Evolutionary conservation across 2,888 invertebrate genomes (phyloP).

Genomic region (Papilio protenor): DNA sequence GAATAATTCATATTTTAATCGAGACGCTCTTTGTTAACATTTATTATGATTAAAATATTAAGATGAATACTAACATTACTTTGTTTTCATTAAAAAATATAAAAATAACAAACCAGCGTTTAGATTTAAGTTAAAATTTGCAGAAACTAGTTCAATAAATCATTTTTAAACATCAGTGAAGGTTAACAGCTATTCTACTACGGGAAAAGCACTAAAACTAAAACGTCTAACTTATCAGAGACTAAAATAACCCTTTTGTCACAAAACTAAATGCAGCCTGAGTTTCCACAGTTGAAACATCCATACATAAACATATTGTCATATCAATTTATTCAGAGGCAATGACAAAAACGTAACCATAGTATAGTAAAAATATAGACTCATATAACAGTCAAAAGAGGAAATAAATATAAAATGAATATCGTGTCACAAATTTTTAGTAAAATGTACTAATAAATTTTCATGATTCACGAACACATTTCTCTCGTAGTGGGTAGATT

Average conservation of each 20-base stretch:
- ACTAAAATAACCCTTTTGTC: not conserved
- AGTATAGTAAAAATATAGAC: no score
- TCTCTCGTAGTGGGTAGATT: constrained; percentile 39
- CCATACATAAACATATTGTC: not conserved
- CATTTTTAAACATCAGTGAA: not conserved
- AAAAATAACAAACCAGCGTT: not conserved
- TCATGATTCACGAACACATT: constrained; percentile 41
- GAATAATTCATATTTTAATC: constrained; percentile 35
- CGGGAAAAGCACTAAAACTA: not conserved
- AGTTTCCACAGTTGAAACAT: not conserved
- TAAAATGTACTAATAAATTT: constrained; percentile 43
- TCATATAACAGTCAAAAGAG: no score
- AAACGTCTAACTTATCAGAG: not conserved
- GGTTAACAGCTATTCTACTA: not conserved
- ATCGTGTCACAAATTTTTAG: constrained; percentile 26
- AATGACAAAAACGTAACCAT: no score
- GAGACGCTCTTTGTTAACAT: constrained; percentile 21
- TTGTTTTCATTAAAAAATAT: constrained; percentile 7
- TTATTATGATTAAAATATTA: constrained; percentile 18
- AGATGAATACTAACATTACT: not conserved
- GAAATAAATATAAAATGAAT: no score
- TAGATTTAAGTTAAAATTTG: not conserved
- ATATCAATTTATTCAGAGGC: no score
- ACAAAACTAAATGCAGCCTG: not conserved
- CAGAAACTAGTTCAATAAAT: not conserved